Base-by-base conservation (phyloP, 2,113 vertebrate species). In the Aptenodytes forsteri region DNA sequence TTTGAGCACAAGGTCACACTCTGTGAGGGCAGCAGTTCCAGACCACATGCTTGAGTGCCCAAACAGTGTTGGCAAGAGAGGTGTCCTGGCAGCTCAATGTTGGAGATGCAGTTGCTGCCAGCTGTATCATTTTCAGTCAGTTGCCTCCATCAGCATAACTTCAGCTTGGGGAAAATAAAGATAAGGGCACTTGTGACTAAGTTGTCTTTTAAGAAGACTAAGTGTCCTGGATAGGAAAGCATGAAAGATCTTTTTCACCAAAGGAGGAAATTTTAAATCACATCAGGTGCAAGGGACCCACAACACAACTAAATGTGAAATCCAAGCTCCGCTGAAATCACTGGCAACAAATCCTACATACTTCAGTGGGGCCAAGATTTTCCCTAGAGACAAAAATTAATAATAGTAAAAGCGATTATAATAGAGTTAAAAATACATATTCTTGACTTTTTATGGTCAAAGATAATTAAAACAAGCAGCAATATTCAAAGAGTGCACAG, bases 31-130 rank as follows among this genome's bases (percentile, higher is more conserved):
- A 82, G 47, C 42, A 36, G 52, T 42, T 70, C 40, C 75, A 85
- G 36, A 32, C 17, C 40, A 22, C 13, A 3, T 0, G 0, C 47
- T 5, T 32, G 38, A 64, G 44, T 47, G 16, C 36, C 36, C 2
- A 0, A 47, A 26, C 64, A 16, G 32, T 5, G 21, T 5, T 22
- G 52, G 42, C 70, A 64, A 75, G 42, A 62, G 19, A 17, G 4
- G 14, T 32, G 18, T 46, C 58, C 40, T 8, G 7, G 27, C 32
- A 56, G 50, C 36, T 56, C 32, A 14, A 2, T 27, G 47, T 32
- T 71, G 73, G 26, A 29, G 44, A 44, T 16, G 50, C 8, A 20
- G 22, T n/a, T 73, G 49, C 61, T 90, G 61, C 44, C 66, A 80
- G 32, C 26, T 80, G 8, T 2, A 18, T 13, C 5, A 21, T n/a